Percentiles rank a stretch among this genome's conserved stretches.
These are phyloP conservation scores for Epizoanthus ramosus DNA, from an alignment of 92 coral and sea anemone genomes.

Conservation along the genomic window DNA sequence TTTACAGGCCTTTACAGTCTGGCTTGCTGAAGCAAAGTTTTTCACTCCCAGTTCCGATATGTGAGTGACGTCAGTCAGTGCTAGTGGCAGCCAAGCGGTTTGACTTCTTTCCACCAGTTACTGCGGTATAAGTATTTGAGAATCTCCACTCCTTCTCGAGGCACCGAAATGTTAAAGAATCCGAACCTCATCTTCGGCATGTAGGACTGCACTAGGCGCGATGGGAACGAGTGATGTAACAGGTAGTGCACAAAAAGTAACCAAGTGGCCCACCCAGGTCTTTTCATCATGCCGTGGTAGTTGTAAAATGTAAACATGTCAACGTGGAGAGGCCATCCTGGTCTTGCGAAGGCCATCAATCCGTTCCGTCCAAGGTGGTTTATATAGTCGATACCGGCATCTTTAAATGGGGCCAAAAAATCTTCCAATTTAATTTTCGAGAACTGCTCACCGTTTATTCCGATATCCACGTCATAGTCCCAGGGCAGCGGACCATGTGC, in stretches of 20 bases:
- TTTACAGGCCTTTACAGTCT: too few species aligned
- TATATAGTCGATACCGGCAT: conserved; percentile 39
- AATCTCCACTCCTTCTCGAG: conserved; percentile 59
- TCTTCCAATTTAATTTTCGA: conserved; percentile 36
- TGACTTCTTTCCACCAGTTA: conserved; percentile 84
- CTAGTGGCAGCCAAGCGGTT: conserved; percentile 40
- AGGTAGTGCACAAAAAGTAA: conserved; percentile 65
- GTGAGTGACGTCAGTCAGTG: too few species aligned
- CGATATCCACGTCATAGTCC: conserved; percentile 80
- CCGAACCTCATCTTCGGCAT: conserved; percentile 74
- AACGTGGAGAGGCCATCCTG: conserved; percentile 54
- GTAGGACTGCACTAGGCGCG: conserved; percentile 69
- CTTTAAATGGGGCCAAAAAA: conserved; percentile 48
- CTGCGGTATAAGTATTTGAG: conserved; percentile 73
- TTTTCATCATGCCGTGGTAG: conserved; percentile 63
- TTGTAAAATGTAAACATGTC: conserved; percentile 72
- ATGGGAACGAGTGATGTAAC: conserved; percentile 71
- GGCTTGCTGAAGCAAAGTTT: too few species aligned
- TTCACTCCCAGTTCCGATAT: too few species aligned
- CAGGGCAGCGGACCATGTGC: conserved; percentile 67
- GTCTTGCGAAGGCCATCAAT: conserved; percentile 35
- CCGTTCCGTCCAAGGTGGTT: conserved; percentile 62
- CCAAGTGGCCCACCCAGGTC: conserved; percentile 78
- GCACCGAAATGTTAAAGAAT: conserved; percentile 60
- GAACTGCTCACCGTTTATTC: conserved; percentile 63